Evolutionary conservation across 2,113 vertebrate species (phyloP).

Genomic region (Mellivora capensis): DNA sequence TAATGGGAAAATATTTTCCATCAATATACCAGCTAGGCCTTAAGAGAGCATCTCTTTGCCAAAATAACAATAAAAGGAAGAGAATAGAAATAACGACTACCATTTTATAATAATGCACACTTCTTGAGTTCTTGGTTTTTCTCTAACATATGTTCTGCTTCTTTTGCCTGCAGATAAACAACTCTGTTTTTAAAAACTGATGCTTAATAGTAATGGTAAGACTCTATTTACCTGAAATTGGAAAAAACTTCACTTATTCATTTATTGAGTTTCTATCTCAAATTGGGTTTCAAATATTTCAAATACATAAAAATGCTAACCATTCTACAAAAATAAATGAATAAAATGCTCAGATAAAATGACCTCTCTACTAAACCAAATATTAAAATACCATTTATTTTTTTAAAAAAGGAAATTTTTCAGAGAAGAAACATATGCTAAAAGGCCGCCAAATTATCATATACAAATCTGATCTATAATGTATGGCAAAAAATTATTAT

Average conservation of each 20-base stretch:
- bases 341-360: conserved; percentile 16
- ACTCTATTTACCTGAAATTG: neutral
- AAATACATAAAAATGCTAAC: neutral
- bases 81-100: neutral
- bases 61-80: neutral
- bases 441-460: neutral
- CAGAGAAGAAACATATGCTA: neutral
- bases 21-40: neutral
- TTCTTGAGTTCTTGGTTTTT: neutral
- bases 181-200: neutral
- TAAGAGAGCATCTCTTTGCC: neutral
- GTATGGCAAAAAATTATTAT: neutral
- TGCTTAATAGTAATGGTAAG: neutral
- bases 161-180: neutral
- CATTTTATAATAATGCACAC: conserved; percentile 1
- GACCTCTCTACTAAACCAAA: neutral
- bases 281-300: neutral
- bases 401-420: neutral
- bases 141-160: neutral
- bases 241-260: conserved; percentile 3
- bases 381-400: conserved; percentile 12
- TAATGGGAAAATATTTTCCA: neutral
- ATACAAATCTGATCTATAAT: neutral
- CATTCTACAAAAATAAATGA: conserved; percentile 2
- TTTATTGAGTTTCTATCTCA: neutral